phyloP scores from a whole-genome alignment of 2,113 vertebrate genomes.

The Protomyctophum bolini region DNA sequence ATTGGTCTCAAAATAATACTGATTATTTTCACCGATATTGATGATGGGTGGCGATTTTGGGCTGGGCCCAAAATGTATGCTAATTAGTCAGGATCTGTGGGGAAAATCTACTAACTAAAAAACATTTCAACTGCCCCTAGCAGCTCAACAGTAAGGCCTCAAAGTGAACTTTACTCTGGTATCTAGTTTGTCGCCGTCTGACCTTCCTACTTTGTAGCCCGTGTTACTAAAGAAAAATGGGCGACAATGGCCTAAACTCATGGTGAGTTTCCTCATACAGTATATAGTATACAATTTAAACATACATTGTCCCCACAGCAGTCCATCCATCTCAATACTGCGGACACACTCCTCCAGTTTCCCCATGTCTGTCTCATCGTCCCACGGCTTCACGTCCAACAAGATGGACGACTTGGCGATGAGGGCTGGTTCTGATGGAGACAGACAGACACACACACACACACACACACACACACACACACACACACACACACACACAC shows the following conservation, averaged over 20 bases:
- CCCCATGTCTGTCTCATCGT: constrained; percentile 95
- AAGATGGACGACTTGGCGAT: constrained; percentile 95
- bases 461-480: no score
- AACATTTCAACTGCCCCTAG: background rate
- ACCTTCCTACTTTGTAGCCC: no score
- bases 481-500: no score
- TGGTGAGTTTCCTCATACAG: no score
- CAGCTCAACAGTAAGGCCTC: constrained; percentile 55
- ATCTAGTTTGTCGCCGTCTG: background rate
- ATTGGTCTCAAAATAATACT: background rate
- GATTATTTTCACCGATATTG: no score
- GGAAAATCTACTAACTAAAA: no score
- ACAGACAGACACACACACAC: background rate
- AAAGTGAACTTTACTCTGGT: background rate
- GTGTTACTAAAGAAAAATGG: no score
- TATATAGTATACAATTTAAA: constrained; percentile 8
- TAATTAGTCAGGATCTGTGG: background rate
- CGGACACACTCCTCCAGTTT: constrained; percentile 94
- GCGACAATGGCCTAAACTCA: no score
- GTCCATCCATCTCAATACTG: constrained; percentile 90
- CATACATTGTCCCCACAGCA: constrained; percentile 98
- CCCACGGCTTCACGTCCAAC: constrained; percentile 97
- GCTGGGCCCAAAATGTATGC: background rate
- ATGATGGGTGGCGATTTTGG: background rate
- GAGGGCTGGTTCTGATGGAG: constrained; percentile 85